Evolutionary conservation across 2,113 vertebrate genomes (phyloP).

Genomic region (Paedocypris sp.): DNA sequence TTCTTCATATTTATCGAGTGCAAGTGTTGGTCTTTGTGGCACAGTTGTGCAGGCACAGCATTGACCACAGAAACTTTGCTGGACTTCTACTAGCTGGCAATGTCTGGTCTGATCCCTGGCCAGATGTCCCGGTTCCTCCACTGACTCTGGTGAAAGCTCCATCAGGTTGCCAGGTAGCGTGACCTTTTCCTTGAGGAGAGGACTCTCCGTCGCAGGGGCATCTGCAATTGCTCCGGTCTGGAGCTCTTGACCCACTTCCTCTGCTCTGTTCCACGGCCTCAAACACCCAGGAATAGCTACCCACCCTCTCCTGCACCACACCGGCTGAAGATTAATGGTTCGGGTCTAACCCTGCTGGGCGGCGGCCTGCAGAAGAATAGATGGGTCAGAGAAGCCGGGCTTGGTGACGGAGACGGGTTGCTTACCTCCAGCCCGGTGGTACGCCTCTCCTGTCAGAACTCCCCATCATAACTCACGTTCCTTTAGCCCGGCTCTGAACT

Average conservation of each 20-base stretch:
- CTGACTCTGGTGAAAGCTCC: conserved; percentile 3
- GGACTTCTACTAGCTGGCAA: too few species aligned
- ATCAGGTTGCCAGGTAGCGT: conserved; percentile 25
- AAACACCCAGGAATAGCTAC: conserved; percentile 38
- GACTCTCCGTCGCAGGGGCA: conserved; percentile 46
- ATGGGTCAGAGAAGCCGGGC: conserved; percentile 43
- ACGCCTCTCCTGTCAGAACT: conserved; percentile 26
- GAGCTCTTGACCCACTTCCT: conserved; percentile 61
- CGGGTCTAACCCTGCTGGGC: conserved; percentile 57
- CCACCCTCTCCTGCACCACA: conserved; percentile 24
- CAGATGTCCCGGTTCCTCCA: conserved; percentile 47
- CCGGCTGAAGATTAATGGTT: conserved; percentile 58
- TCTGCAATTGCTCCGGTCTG: conserved; percentile 60
- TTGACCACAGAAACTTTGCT: too few species aligned
- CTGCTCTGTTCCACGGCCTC: conserved; percentile 42
- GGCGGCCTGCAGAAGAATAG: conserved; percentile 44
- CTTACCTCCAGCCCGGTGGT: conserved; percentile 26
- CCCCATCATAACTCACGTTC: conserved; percentile 54
- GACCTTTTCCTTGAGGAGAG: conserved; percentile 36
- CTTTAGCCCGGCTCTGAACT: conserved; percentile 47
- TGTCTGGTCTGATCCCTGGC: conserved; percentile 43
- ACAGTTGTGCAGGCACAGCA: too few species aligned
- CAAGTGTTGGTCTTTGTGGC: too few species aligned
- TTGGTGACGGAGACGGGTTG: conserved; percentile 24
- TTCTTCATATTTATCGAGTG: too few species aligned